phyloP scores from a whole-genome alignment of 2,113 vertebrate genomes.

The Ahaetulla prasina region DNA sequence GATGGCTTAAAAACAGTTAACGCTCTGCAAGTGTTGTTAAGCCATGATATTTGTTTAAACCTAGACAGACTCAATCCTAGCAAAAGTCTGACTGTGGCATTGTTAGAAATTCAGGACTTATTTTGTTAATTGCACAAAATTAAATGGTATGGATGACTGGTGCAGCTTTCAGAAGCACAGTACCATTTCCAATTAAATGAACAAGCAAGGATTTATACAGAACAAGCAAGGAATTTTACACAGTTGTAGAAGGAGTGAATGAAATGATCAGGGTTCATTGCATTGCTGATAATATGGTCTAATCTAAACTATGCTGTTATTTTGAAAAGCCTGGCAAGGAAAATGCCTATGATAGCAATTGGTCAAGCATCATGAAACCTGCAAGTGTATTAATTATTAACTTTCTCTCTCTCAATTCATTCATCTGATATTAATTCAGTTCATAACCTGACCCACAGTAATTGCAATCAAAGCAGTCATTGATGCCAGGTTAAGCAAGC shows the following conservation, averaged over 20 bases:
- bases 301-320: not conserved
- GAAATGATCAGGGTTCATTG: not conserved
- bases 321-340: not conserved
- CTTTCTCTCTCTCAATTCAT: not conserved
- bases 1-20: not conserved
- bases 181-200: not conserved
- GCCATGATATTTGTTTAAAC: not conserved
- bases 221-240: not conserved
- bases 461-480: not conserved
- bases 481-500: not conserved
- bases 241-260: not conserved
- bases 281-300: not conserved
- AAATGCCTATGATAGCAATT: not conserved
- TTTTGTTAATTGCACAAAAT: conserved; percentile 12
- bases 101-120: not conserved
- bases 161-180: not conserved
- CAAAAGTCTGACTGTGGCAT: not conserved
- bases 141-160: not conserved
- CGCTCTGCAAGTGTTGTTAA: not conserved
- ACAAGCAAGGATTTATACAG: not conserved
- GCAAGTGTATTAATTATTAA: conserved; percentile 12
- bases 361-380: not conserved
- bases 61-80: not conserved
- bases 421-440: not conserved
- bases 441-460: not conserved